Conservation (phyloP, 2,888 invertebrate species). For the Drosophila mayaguana region DNA sequence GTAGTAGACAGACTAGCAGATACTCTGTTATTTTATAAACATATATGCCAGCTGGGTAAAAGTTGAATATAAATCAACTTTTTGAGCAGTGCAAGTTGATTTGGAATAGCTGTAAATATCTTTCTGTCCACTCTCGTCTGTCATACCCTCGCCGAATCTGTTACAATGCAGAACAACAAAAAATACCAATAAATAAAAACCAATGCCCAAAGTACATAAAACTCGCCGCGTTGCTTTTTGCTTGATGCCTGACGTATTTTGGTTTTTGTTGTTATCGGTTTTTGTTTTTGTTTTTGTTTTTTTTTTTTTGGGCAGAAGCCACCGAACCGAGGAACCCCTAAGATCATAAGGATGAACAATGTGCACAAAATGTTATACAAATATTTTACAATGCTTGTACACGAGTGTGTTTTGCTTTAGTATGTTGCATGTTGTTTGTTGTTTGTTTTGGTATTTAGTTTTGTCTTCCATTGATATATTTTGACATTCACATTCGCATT, state of each 20-base stretch:
- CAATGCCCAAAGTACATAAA: conserved; percentile 40
- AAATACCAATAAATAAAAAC: conserved; percentile 22
- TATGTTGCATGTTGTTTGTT: conserved; percentile 3
- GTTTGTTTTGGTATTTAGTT: conserved; percentile 41
- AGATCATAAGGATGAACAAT: conserved; percentile 57
- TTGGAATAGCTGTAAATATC: not conserved
- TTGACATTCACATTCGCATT: conserved; percentile 7
- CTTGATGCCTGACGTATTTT: conserved; percentile 16
- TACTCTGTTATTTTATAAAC: not conserved
- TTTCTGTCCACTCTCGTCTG: not conserved
- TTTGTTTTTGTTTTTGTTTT: not conserved
- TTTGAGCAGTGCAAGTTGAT: too few species aligned
- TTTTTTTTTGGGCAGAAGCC: conserved; percentile 23
- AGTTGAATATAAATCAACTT: not conserved
- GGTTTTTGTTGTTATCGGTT: not conserved
- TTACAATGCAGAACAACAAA: not conserved
- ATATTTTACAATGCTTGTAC: conserved; percentile 56
- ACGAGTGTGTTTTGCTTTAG: conserved; percentile 33
- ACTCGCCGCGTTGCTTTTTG: conserved; percentile 36
- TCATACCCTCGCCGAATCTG: not conserved
- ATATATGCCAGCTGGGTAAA: not conserved
- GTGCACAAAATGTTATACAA: conserved; percentile 66
- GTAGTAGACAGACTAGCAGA: not conserved
- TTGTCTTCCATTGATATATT: conserved; percentile 33
- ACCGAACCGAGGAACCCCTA: conserved; percentile 39